Percentiles rank a stretch among this genome's conserved stretches.
Evolutionary conservation across 2,797 vertebrate genomes (phyloP).

Genomic region (Borostomias antarcticus): DNA sequence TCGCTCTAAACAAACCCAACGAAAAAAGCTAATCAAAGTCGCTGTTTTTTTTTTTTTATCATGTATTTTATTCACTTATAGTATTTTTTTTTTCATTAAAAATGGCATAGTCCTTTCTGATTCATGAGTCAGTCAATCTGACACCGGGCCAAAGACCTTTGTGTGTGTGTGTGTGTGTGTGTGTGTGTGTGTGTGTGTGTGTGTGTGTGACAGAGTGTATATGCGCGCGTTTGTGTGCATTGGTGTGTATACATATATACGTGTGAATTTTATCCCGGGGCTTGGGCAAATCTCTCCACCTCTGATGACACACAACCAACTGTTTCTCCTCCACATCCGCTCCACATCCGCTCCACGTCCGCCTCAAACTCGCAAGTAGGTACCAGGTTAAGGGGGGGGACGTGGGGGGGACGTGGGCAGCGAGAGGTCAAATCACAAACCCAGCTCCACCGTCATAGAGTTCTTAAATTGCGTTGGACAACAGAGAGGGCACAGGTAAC

Average conservation of each 20-base stretch:
- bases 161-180: constrained; percentile 68
- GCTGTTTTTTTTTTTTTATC: constrained; percentile 36
- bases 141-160: constrained; percentile 53
- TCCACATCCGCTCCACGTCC: too few species aligned
- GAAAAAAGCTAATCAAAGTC: constrained; percentile 36
- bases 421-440: constrained; percentile 51
- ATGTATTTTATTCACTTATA: constrained; percentile 52
- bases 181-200: constrained; percentile 63
- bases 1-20: constrained; percentile 41
- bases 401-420: constrained; percentile 29
- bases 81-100: constrained; percentile 54
- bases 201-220: too few species aligned
- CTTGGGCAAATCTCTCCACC: constrained; percentile 43
- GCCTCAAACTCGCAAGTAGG: constrained; percentile 55
- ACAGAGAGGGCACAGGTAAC: constrained; percentile 53
- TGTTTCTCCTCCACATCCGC: constrained; percentile 40
- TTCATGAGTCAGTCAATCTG: constrained; percentile 50
- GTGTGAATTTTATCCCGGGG: constrained; percentile 54
- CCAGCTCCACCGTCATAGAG: constrained; percentile 56
- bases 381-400: constrained; percentile 33
- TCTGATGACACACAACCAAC: constrained; percentile 42
- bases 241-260: constrained; percentile 21
- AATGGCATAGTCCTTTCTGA: constrained; percentile 71
- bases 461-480: constrained; percentile 52
- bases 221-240: constrained; percentile 21